Evolutionary conservation across 1,140 invertebrate species (phyloP).

Genomic region (Cotesia glomerata): DNA sequence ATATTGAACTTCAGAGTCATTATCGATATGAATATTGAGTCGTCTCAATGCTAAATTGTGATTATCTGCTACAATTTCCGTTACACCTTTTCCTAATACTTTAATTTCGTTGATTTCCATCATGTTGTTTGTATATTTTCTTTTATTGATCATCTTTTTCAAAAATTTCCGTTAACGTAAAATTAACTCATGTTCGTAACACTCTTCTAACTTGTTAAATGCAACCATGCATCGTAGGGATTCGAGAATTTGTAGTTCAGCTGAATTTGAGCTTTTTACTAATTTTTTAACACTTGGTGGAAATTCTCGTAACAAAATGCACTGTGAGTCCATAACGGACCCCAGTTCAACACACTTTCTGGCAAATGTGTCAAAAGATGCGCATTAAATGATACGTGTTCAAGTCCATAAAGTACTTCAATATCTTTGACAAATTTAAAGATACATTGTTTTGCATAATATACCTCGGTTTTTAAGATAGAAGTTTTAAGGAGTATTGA

Average conservation of each 20-base stretch:
- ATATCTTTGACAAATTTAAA: slow-evolving; percentile 36
- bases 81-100: no score
- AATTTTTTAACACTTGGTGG: slow-evolving; percentile 25
- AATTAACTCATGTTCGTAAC: background rate
- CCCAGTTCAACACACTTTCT: slow-evolving; percentile 34
- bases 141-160: background rate
- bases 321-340: slow-evolving; percentile 33
- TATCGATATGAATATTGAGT: no score
- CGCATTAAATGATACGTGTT: slow-evolving; percentile 39
- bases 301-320: slow-evolving; percentile 34
- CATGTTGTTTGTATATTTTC: background rate
- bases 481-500: slow-evolving; percentile 31
- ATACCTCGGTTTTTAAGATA: slow-evolving; percentile 32
- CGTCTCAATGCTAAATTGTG: no score
- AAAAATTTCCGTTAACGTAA: background rate
- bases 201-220: slow-evolving; percentile 8
- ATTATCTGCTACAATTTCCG: no score
- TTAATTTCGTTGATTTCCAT: no score
- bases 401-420: slow-evolving; percentile 31
- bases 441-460: slow-evolving; percentile 30
- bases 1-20: background rate
- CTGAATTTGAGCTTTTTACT: slow-evolving; percentile 26
- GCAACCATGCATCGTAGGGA: slow-evolving; percentile 2
- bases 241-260: slow-evolving; percentile 20
- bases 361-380: slow-evolving; percentile 38